Base-by-base conservation (phyloP, 1,140 invertebrate species). In the Magallana gigas region DNA sequence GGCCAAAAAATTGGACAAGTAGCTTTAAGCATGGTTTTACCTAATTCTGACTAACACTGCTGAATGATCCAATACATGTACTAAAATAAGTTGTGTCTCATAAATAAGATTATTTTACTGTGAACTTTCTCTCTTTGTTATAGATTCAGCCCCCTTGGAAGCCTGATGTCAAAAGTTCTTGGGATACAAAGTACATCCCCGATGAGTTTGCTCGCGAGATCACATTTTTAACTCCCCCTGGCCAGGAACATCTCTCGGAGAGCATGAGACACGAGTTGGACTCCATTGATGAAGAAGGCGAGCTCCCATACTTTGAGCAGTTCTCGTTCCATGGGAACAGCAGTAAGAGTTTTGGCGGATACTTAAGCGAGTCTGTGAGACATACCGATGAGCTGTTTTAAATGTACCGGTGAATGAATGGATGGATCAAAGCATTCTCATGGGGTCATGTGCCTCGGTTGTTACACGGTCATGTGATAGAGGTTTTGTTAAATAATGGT, bases 231-330 rank as follows among this genome's bases (percentile, higher is more conserved):
- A 93, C 94, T 5, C 94, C 94, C 7, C 85, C 90, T 8, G 85
- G 88, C 18, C 85, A 87, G 59, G 87, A 90, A 62, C 57, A 80
- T n/a, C 64, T 81, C 4, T 88, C 87, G 16, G 88, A 86, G 12
- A 85, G 85, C 64, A 88, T 80, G 58, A 86, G 88, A 57, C 84
- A 84, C 18, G 88, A 91, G 96, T 94, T 97, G 2, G 96, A 96
- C 91, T 96, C 96, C 59, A 97, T 97, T 87, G 95, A 95, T 8
- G 97, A 97, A 93, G 96, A 97, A 92, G 95, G 96, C 85, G 96
- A 97, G 92, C 89, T 95, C 86, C 95, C 96, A 4, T 96, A 97
- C 93, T 97, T 97, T 94, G 96, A 96, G 68, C 97, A 97, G 92
- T 97, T 97, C 93, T 97, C 96, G n/a, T 97, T 97, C 94, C 96